A percentile compares a stretch with the other conserved stretches of the same genome.
These are phyloP conservation scores for Eulithis testata DNA, from an alignment of 2,888 invertebrate species.

Conservation along the genomic window DNA sequence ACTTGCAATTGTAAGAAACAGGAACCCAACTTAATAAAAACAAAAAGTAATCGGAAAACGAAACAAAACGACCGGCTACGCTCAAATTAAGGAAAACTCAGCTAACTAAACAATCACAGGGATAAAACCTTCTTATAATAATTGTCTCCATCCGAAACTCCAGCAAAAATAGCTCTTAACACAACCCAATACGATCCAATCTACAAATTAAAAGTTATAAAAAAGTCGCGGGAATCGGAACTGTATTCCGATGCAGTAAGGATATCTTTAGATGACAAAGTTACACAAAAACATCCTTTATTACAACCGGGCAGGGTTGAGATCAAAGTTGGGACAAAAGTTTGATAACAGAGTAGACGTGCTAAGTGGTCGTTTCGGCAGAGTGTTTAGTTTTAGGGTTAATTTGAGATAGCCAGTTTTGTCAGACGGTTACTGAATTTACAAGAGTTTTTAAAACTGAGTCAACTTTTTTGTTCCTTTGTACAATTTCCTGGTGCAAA, in stretches of 20 bases:
- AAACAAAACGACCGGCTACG: slow-evolving; percentile 28
- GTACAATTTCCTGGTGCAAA: background rate
- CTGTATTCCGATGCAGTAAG: slow-evolving; percentile 16
- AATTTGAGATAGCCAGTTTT: slow-evolving; percentile 19
- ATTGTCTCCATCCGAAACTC: slow-evolving; percentile 26
- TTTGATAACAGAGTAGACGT: slow-evolving; percentile 12
- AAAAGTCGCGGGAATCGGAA: slow-evolving; percentile 12
- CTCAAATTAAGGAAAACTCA: slow-evolving; percentile 42
- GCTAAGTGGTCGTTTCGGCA: slow-evolving; percentile 29
- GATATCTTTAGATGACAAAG: background rate
- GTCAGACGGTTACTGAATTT: slow-evolving; percentile 16
- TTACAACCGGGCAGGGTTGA: slow-evolving; percentile 11
- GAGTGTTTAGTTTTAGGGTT: slow-evolving; percentile 32
- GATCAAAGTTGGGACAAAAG: slow-evolving; percentile 7
- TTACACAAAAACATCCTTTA: slow-evolving; percentile 20
- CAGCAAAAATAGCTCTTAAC: slow-evolving; percentile 3
- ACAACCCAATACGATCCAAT: slow-evolving; percentile 12
- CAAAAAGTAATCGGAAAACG: slow-evolving; percentile 34
- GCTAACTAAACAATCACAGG: slow-evolving; percentile 40
- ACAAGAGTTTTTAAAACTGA: slow-evolving; percentile 12
- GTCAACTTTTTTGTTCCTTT: slow-evolving; percentile 3
- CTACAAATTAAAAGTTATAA: background rate
- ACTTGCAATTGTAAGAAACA: slow-evolving; percentile 32
- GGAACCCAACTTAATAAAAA: slow-evolving; percentile 32
- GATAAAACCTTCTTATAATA: slow-evolving; percentile 32